Conservation (phyloP, 2,113 vertebrate species). For the Polypterus bichir region DNA sequence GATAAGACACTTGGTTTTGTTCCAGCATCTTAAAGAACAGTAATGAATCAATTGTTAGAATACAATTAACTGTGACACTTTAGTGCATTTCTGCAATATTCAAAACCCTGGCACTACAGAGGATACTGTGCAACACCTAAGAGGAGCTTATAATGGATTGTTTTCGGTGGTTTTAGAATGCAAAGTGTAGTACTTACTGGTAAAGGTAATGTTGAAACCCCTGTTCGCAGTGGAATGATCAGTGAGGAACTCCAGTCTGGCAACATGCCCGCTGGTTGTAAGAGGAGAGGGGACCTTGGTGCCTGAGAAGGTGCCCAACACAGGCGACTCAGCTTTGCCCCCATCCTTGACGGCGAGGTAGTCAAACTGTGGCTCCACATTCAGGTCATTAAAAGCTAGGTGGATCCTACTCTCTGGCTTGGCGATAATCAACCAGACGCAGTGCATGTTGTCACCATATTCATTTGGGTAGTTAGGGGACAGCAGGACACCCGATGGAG, state of each 20-base stretch:
- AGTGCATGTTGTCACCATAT: slow-evolving; percentile 94
- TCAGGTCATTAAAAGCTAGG: slow-evolving; percentile 96
- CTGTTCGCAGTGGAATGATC: slow-evolving; percentile 95
- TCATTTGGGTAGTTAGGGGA: slow-evolving; percentile 96
- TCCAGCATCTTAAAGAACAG: too few relatives aligned
- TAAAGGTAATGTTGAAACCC: slow-evolving; percentile 97
- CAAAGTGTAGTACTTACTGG: slow-evolving; percentile 59
- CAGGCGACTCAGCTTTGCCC: slow-evolving; percentile 76
- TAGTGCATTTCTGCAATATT: too few relatives aligned
- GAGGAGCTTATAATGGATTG: too few relatives aligned
- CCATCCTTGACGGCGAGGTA: slow-evolving; percentile 93
- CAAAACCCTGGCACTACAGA: too few relatives aligned
- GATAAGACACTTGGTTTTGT: too few relatives aligned
- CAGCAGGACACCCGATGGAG: slow-evolving; percentile 77
- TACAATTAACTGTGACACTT: too few relatives aligned
- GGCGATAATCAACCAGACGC: slow-evolving; percentile 92
- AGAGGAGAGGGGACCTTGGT: slow-evolving; percentile 81
- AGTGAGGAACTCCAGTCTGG: slow-evolving; percentile 89
- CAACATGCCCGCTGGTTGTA: slow-evolving; percentile 86
- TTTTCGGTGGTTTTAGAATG: background rate
- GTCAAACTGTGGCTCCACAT: slow-evolving; percentile 96
- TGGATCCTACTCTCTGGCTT: slow-evolving; percentile 89
- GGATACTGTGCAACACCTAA: too few relatives aligned
- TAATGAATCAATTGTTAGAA: too few relatives aligned
- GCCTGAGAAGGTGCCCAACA: slow-evolving; percentile 89